phyloP scores from a whole-genome alignment of 2,888 invertebrate genomes.

The Watsonalla binaria region DNA sequence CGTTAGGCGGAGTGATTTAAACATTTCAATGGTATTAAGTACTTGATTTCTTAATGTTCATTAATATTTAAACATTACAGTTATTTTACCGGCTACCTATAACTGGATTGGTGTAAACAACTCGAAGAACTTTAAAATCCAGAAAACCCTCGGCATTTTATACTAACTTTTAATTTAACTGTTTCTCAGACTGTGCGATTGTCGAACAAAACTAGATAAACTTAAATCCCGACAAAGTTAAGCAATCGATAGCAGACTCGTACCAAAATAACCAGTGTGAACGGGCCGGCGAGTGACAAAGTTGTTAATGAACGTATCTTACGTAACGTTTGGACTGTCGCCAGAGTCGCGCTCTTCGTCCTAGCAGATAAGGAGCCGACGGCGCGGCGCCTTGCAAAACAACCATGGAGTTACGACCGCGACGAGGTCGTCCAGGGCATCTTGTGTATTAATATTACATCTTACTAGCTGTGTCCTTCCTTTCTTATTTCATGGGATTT shows the following conservation, averaged over 20 bases:
- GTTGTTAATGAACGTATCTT: slow-evolving; percentile 31
- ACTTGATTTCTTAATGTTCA: too few species aligned
- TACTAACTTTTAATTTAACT: too few species aligned
- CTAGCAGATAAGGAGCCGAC: slow-evolving; percentile 39
- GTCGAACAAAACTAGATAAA: too few species aligned
- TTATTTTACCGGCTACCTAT: too few species aligned
- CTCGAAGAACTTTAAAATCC: too few species aligned
- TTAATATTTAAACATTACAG: too few species aligned
- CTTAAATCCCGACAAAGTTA: too few species aligned
- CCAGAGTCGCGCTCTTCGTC: slow-evolving; percentile 46
- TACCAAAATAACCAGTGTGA: neutral
- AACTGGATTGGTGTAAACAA: too few species aligned
- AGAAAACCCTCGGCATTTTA: too few species aligned
- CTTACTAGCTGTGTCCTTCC: neutral
- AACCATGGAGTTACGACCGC: slow-evolving; percentile 27
- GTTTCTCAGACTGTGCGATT: too few species aligned
- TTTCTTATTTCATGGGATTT: neutral
- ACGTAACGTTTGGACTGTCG: slow-evolving; percentile 37
- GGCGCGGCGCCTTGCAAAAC: slow-evolving; percentile 37
- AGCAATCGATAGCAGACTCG: neutral
- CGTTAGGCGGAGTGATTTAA: too few species aligned
- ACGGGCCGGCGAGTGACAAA: slow-evolving; percentile 8
- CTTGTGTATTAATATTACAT: neutral
- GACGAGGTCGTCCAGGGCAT: slow-evolving; percentile 37
- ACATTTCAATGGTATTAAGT: too few species aligned